phyloP scores from a whole-genome alignment of 1,140 invertebrate genomes.

The Carcinoscorpius rotundicauda region DNA sequence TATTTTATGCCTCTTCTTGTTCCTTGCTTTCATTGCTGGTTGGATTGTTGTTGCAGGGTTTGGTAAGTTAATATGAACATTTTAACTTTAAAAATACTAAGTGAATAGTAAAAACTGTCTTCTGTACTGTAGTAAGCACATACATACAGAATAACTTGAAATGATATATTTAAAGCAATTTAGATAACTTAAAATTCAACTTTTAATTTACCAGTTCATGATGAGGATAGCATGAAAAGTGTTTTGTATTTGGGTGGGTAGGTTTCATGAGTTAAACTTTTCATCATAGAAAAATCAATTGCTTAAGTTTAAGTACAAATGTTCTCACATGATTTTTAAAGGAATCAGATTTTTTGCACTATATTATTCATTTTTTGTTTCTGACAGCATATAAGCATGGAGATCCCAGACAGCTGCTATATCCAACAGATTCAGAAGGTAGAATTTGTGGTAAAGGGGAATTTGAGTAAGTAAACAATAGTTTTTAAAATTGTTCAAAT shows the following conservation, averaged over 20 bases:
- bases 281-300: too few species aligned
- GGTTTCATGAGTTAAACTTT: too few species aligned
- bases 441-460: constrained; percentile 63
- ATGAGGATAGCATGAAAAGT: neutral
- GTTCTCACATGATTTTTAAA: too few species aligned
- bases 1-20: constrained; percentile 70
- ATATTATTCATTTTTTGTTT: neutral
- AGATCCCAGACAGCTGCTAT: constrained; percentile 60
- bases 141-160: too few species aligned
- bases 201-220: neutral
- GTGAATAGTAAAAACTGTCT: too few species aligned
- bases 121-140: too few species aligned
- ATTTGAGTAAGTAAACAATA: constrained; percentile 34
- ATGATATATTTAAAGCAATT: neutral
- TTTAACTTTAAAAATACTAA: too few species aligned
- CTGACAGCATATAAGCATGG: constrained; percentile 51
- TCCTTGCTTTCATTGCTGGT: constrained; percentile 57
- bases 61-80: constrained; percentile 41
- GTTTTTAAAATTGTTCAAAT: too few species aligned
- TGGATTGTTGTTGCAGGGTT: constrained; percentile 61
- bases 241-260: neutral
- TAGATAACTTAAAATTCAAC: neutral
- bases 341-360: too few species aligned
- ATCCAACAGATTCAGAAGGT: constrained; percentile 57
- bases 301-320: too few species aligned